Evolutionary conservation across 2,113 vertebrate genomes (phyloP).

Genomic region (Charadrius vociferus): DNA sequence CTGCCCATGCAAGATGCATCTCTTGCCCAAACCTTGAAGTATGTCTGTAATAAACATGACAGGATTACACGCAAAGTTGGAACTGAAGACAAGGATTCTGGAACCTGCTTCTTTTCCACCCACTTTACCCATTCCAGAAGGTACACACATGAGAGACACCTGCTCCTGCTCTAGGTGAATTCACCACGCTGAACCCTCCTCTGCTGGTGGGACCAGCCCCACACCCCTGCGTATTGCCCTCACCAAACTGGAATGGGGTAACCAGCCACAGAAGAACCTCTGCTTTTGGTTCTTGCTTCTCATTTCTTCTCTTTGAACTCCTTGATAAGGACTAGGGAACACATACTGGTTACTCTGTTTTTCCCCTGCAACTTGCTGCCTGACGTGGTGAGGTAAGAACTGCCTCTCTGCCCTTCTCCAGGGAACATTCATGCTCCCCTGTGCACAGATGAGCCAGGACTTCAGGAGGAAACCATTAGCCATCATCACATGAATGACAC

Average conservation of each 20-base stretch:
- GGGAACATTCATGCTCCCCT: neutral
- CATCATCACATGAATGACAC: neutral
- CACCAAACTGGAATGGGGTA: neutral
- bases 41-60: neutral
- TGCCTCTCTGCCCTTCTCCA: neutral
- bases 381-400: neutral
- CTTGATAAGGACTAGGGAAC: neutral
- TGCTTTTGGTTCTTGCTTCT: neutral
- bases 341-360: neutral
- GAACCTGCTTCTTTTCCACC: neutral
- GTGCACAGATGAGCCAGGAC: fast-evolving
- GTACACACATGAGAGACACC: fast-evolving
- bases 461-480: neutral
- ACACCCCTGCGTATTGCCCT: neutral
- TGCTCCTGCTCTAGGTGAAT: neutral
- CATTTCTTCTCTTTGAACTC: neutral
- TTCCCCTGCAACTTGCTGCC: neutral
- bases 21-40: conserved; percentile 24
- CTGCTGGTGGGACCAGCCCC: neutral
- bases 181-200: neutral
- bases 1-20: neutral
- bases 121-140: neutral
- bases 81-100: neutral
- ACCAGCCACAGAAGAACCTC: neutral
- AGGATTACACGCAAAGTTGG: neutral